phyloP scores from a whole-genome alignment of 2,797 vertebrate genomes.

The Picus viridis region DNA sequence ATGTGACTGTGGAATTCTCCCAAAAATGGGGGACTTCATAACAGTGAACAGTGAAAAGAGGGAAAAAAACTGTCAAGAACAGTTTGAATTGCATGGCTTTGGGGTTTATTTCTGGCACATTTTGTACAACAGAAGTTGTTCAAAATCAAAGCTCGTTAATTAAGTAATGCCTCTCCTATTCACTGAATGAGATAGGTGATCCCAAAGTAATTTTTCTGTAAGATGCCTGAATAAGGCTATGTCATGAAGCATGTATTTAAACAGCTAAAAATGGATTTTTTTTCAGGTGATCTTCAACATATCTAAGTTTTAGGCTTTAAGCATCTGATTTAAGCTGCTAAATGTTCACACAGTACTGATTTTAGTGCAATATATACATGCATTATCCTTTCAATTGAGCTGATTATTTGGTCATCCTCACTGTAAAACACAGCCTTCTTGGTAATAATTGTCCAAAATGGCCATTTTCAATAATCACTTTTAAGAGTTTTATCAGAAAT shows the following conservation, averaged over 20 bases:
- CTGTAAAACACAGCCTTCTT: neutral
- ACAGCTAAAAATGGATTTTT: neutral
- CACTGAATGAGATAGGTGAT: neutral
- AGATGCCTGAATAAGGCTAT: neutral
- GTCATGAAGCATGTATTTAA: neutral
- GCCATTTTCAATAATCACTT: neutral
- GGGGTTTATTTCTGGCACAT: neutral
- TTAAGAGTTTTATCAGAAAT: neutral
- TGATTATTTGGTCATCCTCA: neutral
- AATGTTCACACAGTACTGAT: neutral
- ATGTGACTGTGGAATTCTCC: neutral
- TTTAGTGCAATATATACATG: neutral
- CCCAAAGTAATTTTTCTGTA: neutral
- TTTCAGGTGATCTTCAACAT: neutral
- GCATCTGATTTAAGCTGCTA: neutral
- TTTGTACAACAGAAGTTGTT: neutral
- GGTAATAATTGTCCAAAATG: constrained; percentile 13
- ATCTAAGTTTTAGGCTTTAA: neutral
- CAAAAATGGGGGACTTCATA: neutral
- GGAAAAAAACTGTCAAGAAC: neutral
- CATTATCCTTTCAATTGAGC: neutral
- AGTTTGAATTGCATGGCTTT: neutral
- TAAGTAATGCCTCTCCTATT: neutral
- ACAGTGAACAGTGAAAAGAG: neutral
- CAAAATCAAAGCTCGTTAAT: neutral